phyloP scores from a whole-genome alignment of 23 tunicate genomes.

The Botrylloides violaceus region DNA sequence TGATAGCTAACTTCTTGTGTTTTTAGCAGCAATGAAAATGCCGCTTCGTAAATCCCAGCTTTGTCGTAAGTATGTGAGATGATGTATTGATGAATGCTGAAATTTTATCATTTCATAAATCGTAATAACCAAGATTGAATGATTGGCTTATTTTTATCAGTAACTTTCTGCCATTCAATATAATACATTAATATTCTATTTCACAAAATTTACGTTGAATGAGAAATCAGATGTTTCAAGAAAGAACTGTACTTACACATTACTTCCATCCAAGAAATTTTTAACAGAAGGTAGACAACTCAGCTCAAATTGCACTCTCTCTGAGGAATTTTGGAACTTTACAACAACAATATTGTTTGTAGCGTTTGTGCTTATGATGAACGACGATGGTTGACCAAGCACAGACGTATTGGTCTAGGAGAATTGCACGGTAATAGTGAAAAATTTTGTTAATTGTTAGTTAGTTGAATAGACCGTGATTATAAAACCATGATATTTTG shows the following conservation, averaged over 20 bases:
- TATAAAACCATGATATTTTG: no score
- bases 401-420: slow-evolving; percentile 19
- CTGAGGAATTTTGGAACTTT: background rate
- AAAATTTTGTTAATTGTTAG: no score
- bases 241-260: background rate
- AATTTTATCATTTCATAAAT: background rate
- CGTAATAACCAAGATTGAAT: no score
- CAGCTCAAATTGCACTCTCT: slow-evolving; percentile 9
- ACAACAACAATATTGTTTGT: slow-evolving; percentile 2
- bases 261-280: background rate
- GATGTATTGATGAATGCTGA: slow-evolving; percentile 4
- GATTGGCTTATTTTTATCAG: no score
- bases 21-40: slow-evolving; percentile 1
- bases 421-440: no score
- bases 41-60: slow-evolving; percentile 12
- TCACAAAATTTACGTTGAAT: no score
- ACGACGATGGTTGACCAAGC: slow-evolving; percentile 13
- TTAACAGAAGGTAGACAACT: slow-evolving; percentile 1
- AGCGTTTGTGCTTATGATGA: slow-evolving; percentile 19
- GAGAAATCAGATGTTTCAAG: no score
- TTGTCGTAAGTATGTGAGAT: slow-evolving; percentile 6
- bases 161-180: no score
- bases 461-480: no score
- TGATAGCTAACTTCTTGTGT: background rate
- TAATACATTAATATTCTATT: no score